Evolutionary conservation across 2,888 invertebrate genomes (phyloP).

Genomic region (Aquatica leii): DNA sequence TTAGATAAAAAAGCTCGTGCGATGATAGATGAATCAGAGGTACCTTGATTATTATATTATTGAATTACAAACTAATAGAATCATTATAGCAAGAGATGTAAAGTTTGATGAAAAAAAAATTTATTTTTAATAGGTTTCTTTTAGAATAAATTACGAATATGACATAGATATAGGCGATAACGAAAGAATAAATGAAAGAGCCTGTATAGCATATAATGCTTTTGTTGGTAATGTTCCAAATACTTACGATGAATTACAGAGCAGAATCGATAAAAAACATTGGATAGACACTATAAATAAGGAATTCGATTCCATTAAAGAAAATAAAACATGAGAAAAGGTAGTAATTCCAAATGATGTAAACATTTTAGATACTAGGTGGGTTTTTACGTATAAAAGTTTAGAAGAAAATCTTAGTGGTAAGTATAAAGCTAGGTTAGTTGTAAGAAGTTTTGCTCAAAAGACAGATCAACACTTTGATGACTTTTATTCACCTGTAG

Average conservation of each 20-base stretch:
- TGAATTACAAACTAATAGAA: not conserved
- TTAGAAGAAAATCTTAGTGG: not conserved
- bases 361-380: constrained; percentile 4
- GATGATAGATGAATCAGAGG: not conserved
- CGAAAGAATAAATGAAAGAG: too few species aligned
- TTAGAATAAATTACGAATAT: not conserved
- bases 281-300: not conserved
- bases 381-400: constrained; percentile 14
- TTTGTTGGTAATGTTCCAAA: not conserved
- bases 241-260: constrained; percentile 2
- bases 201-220: not conserved
- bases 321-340: not conserved
- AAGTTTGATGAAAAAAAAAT: not conserved
- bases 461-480: constrained; percentile 15
- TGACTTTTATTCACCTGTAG: constrained; percentile 14
- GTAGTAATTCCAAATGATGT: not conserved
- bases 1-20: not conserved
- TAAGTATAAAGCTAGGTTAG: constrained; percentile 1
- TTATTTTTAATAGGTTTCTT: not conserved
- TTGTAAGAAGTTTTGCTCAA: constrained; percentile 6
- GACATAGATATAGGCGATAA: too few species aligned
- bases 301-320: not conserved
- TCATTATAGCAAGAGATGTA: not conserved
- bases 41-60: not conserved
- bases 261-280: not conserved